Base-by-base conservation (phyloP, 2,888 invertebrate species). In the Horisme vitalbata region DNA sequence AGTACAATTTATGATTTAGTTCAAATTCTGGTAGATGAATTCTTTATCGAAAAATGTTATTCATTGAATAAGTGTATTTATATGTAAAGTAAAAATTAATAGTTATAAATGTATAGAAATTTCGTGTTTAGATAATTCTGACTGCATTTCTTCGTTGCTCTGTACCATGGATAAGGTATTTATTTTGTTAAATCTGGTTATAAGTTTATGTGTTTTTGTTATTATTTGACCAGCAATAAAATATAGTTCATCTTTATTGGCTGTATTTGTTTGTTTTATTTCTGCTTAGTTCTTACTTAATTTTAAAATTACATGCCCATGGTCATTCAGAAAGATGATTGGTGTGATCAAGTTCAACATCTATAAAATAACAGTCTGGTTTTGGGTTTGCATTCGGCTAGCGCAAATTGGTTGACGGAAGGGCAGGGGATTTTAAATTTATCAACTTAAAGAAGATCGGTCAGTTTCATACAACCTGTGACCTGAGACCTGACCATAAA, bases 151-250 rank as follows among this genome's bases (percentile, higher is more conserved):
- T 69, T 75, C 52, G 50, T 63, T 69, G 75, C 62, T 70, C 63
- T 69, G 75, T 80, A 83, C 79, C 76, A 61, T 75, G 87, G 82
- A 83, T 79, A 76, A 82, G 87, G 86, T 88, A 87, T 88, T 88
- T 88, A 87, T 88, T 85, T 84, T 84, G 84, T 88, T 88, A 71
- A 78, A 73, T 73, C 80, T 83, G 87, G 83, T 85, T 84, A 74
- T 82, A 79, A 86, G 83, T 85, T 80, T 86, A 83, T 75, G 75
- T 83, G 82, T 85, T 85, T n/a, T 84, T 86, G 87, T 86, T 86
- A 82, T 77, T 71, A 77, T 78, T 81, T 79, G 77, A 84, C 81
- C 85, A 83, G 75, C 78, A 82, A 83, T 87, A 81, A 83, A 85
- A 79, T 82, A 79, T 83, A 82, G 81, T 80, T 76, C 75, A 71